A percentile compares a stretch with the other conserved stretches of the same genome.
These are phyloP conservation scores for Helleia helle DNA, from an alignment of 2,888 invertebrate species.

Conservation along the genomic window DNA sequence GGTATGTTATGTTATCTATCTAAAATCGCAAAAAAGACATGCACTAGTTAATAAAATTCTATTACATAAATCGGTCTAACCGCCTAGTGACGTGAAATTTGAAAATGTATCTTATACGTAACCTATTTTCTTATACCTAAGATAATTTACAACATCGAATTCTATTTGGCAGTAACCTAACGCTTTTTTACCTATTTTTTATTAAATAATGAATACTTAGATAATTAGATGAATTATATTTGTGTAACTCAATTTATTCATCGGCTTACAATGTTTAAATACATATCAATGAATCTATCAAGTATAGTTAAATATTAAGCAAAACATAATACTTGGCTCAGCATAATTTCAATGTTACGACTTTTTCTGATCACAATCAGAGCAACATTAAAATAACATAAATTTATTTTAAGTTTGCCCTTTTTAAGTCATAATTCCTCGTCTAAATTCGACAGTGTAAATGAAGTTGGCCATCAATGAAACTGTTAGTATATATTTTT, in stretches of 20 bases:
- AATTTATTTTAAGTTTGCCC: no score
- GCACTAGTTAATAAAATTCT: conserved; percentile 34
- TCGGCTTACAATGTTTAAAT: no score
- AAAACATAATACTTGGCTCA: no score
- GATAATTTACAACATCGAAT: conserved; percentile 62
- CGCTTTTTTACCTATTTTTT: conserved; percentile 26
- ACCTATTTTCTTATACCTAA: conserved; percentile 52
- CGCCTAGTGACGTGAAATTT: conserved; percentile 33
- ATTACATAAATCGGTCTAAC: conserved; percentile 30
- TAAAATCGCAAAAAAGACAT: conserved; percentile 46
- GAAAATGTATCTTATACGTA: conserved; percentile 35
- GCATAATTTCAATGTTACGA: no score
- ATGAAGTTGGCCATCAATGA: no score
- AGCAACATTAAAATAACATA: no score
- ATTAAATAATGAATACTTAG: conserved; percentile 1
- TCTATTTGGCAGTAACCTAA: conserved; percentile 70
- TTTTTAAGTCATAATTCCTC: no score
- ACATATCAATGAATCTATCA: no score
- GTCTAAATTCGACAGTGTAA: no score
- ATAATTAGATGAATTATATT: not conserved
- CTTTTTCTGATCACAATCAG: no score
- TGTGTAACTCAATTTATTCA: conserved; percentile 3
- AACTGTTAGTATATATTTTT: no score
- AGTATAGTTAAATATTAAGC: no score
- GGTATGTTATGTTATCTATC: conserved; percentile 28